Conservation (phyloP, 2,797 vertebrate genomes). For the Morelia viridis region DNA sequence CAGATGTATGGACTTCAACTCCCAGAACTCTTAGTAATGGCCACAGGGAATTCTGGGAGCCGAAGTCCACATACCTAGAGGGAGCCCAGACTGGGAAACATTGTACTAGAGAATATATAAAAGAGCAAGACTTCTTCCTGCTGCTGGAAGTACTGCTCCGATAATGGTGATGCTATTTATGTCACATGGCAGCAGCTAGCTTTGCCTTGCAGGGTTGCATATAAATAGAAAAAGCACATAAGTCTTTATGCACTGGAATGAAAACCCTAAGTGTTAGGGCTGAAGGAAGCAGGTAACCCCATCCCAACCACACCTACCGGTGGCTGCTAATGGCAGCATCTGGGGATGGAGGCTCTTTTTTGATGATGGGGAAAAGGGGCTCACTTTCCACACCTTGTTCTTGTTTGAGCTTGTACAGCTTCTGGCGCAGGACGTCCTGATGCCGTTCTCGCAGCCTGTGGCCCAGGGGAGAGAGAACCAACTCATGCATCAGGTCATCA, state of each 20-base stretch:
- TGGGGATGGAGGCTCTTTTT: conserved; percentile 76
- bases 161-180: not conserved
- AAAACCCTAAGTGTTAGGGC: not conserved
- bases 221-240: not conserved
- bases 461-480: rapidly evolving
- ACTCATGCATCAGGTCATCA: too few relatives aligned
- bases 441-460: conserved; percentile 91
- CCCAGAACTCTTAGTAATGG: not conserved
- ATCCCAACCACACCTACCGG: not conserved
- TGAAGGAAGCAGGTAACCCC: not conserved
- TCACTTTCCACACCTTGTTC: conserved; percentile 97
- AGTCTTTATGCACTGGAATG: not conserved
- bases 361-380: conserved; percentile 93
- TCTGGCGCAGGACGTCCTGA: conserved; percentile 95
- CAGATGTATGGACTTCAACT: not conserved
- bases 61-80: not conserved
- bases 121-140: not conserved
- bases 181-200: not conserved
- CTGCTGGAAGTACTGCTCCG: not conserved
- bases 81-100: not conserved
- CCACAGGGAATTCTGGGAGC: not conserved
- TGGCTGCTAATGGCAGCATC: conserved; percentile 37
- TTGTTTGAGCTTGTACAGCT: conserved; percentile 96
- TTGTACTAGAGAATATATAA: not conserved
- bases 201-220: too few relatives aligned